Conservation (phyloP, 2,888 invertebrate species). For the Drosophila mulleri region DNA sequence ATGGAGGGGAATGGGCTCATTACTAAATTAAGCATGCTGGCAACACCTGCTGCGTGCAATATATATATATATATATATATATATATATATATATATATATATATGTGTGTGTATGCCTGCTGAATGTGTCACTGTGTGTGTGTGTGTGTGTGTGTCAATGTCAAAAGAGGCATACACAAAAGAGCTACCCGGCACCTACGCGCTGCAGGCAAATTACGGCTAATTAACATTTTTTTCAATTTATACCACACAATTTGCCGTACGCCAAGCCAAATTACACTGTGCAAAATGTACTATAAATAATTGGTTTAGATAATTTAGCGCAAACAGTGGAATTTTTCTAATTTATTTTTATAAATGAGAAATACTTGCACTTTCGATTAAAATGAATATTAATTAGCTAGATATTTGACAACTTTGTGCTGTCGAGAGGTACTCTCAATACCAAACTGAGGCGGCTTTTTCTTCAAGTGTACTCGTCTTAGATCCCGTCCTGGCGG, state of each 20-base stretch:
- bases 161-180: constrained; percentile 47
- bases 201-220: constrained; percentile 60
- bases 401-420: neutral
- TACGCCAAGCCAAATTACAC: constrained; percentile 30
- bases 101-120: constrained; percentile 2
- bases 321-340: neutral
- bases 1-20: constrained; percentile 45
- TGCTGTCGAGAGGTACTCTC: neutral
- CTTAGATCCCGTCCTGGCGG: constrained; percentile 38
- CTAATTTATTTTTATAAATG: neutral
- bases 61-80: too few relatives aligned
- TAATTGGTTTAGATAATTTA: neutral
- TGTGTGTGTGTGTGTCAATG: constrained; percentile 58
- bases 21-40: constrained; percentile 70
- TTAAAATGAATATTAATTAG: neutral
- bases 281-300: constrained; percentile 1
- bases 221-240: constrained; percentile 81
- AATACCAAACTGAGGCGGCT: neutral
- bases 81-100: too few relatives aligned
- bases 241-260: constrained; percentile 50
- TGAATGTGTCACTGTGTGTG: neutral
- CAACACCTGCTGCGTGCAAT: constrained; percentile 69
- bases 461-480: constrained; percentile 42
- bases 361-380: neutral
- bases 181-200: constrained; percentile 14